Evolutionary conservation across 35 echinoderm and acorn worm species (phyloP).

Genomic region (Lytechinus pictus): DNA sequence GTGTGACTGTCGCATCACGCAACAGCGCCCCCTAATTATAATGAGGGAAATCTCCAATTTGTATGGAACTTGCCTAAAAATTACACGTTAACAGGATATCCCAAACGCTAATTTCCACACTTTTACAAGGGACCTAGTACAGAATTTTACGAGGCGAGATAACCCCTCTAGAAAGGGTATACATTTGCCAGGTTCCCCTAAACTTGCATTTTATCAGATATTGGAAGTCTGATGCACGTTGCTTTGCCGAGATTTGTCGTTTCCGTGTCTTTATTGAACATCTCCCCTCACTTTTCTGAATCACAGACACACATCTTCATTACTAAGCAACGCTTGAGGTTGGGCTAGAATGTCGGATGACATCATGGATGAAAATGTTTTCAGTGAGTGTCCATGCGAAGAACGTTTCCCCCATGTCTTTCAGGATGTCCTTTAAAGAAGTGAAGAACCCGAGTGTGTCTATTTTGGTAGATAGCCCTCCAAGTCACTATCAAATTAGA

Average conservation of each 20-base stretch:
- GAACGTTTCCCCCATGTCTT: not conserved
- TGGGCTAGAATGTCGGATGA: not conserved
- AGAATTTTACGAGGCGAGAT: not conserved
- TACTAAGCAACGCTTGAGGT: slow-evolving; percentile 8
- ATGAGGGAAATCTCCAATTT: not conserved
- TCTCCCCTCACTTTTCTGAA: not conserved
- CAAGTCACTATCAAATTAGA: not conserved
- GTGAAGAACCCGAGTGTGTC: not conserved
- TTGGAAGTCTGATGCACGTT: not conserved
- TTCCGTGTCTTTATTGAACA: not conserved
- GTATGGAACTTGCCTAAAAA: not conserved
- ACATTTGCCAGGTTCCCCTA: not conserved
- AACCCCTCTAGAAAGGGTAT: not conserved
- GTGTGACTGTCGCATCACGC: too few relatives aligned
- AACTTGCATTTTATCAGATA: not conserved
- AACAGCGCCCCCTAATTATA: not conserved
- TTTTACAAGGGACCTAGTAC: not conserved
- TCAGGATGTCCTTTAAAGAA: not conserved
- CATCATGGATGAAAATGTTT: not conserved
- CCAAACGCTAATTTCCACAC: not conserved
- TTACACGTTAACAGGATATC: not conserved
- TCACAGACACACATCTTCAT: not conserved
- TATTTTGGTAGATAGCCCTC: not conserved
- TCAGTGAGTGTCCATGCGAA: not conserved
- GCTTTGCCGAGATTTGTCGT: not conserved